Evolutionary conservation across 2,113 vertebrate species (phyloP).

Genomic region (Neomonachus schauinslandi): DNA sequence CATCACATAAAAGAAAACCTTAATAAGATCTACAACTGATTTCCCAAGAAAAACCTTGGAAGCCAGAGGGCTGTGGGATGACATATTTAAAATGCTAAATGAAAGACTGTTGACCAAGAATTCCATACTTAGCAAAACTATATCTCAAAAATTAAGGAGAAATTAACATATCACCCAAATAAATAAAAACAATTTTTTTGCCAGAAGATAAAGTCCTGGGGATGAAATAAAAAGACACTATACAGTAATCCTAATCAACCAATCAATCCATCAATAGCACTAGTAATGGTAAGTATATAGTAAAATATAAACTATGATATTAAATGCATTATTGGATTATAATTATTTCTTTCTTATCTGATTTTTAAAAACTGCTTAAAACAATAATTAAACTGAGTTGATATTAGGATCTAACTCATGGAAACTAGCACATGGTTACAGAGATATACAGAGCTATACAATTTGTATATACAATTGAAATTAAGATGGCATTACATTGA

Average conservation of each 20-base stretch:
- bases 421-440: background rate
- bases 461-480: background rate
- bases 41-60: background rate
- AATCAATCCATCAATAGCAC: background rate
- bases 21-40: background rate
- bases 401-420: background rate
- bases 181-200: background rate
- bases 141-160: background rate
- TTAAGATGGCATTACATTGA: background rate
- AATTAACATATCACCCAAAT: background rate
- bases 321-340: background rate
- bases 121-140: background rate
- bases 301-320: background rate
- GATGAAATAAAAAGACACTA: background rate
- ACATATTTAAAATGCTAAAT: background rate
- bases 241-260: background rate
- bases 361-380: background rate
- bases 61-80: background rate
- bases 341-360: background rate
- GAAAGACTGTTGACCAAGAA: background rate
- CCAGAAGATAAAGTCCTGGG: background rate
- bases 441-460: background rate
- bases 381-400: background rate
- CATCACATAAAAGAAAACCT: background rate
- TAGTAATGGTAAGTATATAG: background rate